These are phyloP conservation scores for Chitala chitala DNA, from an alignment of 2,113 vertebrate species.

Conservation along the genomic window DNA sequence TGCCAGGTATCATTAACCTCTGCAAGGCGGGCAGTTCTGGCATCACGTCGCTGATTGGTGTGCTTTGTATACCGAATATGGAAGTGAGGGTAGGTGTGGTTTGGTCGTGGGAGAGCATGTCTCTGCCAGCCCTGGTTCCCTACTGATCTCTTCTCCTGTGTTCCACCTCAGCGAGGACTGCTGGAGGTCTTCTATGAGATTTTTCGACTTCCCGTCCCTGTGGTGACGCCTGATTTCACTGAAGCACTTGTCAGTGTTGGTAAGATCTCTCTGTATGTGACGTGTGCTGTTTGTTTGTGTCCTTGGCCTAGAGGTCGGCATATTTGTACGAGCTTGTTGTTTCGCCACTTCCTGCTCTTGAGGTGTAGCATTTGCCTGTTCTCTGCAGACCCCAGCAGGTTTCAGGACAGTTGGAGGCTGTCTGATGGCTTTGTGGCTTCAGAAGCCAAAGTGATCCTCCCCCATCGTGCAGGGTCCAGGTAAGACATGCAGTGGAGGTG, in stretches of 20 bases:
- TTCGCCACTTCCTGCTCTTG: too few relatives aligned
- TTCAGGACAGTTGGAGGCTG: slow-evolving; percentile 94
- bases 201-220: slow-evolving; percentile 89
- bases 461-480: slow-evolving; percentile 92
- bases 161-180: slow-evolving; percentile 72
- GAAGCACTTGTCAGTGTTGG: slow-evolving; percentile 93
- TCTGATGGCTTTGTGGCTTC: slow-evolving; percentile 95
- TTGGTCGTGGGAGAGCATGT: neutral
- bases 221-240: slow-evolving; percentile 86
- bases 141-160: neutral
- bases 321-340: too few relatives aligned
- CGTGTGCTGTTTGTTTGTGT: neutral
- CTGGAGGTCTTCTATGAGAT: slow-evolving; percentile 95
- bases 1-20: slow-evolving; percentile 89
- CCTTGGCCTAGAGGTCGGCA: too few relatives aligned
- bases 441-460: slow-evolving; percentile 92
- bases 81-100: slow-evolving; percentile 86
- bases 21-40: slow-evolving; percentile 95
- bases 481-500: slow-evolving; percentile 38
- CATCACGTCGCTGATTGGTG: slow-evolving; percentile 93
- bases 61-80: slow-evolving; percentile 98
- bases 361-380: neutral
- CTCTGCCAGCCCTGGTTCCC: neutral
- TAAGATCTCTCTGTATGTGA: slow-evolving; percentile 51
- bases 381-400: slow-evolving; percentile 80